A percentile compares a stretch with the other conserved stretches of the same genome.
Conservation (phyloP, 2,797 vertebrate genomes). For the Diplodus sargus region DNA sequence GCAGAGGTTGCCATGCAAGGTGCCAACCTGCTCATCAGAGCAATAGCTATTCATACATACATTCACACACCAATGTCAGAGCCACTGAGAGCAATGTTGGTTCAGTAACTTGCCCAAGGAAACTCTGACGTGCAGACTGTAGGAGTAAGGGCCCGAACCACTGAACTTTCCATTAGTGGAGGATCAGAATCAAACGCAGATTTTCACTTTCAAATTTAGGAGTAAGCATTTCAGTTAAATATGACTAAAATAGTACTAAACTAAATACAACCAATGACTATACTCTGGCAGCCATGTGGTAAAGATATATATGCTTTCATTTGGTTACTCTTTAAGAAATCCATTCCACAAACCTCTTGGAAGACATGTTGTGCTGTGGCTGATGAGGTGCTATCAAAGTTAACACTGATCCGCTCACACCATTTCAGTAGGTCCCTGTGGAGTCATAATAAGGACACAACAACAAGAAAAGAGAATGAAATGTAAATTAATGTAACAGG, state of each 20-base stretch:
- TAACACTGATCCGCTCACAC: constrained; percentile 92
- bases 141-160: no score
- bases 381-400: constrained; percentile 88
- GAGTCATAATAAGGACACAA: neutral
- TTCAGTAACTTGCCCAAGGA: no score
- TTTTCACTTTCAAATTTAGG: neutral
- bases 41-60: no score
- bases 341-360: constrained; percentile 87
- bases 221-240: neutral
- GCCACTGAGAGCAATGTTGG: no score
- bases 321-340: neutral
- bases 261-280: no score
- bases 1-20: no score
- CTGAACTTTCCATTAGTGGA: no score
- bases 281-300: neutral
- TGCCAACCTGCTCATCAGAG: no score
- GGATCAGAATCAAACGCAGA: neutral
- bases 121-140: no score
- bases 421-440: constrained; percentile 95
- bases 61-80: no score
- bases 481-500: neutral
- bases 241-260: neutral
- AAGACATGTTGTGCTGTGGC: constrained; percentile 91
- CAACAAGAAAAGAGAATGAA: neutral
- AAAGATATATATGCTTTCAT: neutral